A percentile compares a stretch with the other conserved stretches of the same genome.
Evolutionary conservation across 1,140 invertebrate species (phyloP).

Genomic region (Apis laboriosa): DNA sequence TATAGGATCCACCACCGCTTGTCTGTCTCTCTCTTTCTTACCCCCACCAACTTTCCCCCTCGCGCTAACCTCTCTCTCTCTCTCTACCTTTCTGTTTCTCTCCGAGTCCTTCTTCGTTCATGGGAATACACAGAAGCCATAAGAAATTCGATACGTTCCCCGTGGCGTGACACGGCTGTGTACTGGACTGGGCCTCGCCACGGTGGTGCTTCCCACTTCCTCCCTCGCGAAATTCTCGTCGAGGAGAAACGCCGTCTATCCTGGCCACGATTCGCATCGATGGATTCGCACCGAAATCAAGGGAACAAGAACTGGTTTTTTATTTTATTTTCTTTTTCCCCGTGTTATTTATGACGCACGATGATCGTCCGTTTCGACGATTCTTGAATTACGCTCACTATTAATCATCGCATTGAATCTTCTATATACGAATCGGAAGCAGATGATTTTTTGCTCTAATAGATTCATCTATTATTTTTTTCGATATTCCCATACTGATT

Average conservation of each 20-base stretch:
- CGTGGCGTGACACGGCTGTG: constrained; percentile 71
- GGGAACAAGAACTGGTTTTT: not conserved
- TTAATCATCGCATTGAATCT: no score
- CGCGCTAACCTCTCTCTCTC: constrained; percentile 36
- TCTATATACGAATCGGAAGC: not conserved
- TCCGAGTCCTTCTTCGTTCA: constrained; percentile 49
- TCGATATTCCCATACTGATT: not conserved
- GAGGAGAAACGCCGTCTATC: constrained; percentile 26
- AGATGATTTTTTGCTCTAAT: not conserved
- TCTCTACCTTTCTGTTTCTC: constrained; percentile 53
- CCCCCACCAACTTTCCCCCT: not conserved
- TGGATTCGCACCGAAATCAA: constrained; percentile 30
- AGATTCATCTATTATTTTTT: not conserved
- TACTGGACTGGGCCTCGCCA: constrained; percentile 58
- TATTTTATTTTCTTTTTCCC: no score
- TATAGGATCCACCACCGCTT: constrained; percentile 38
- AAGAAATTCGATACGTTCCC: constrained; percentile 80
- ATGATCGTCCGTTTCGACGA: not conserved
- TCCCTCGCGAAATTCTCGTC: constrained; percentile 64
- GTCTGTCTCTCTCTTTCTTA: not conserved
- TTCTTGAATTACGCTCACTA: no score
- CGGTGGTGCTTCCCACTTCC: constrained; percentile 81
- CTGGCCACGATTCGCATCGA: constrained; percentile 55
- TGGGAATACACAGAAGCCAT: constrained; percentile 81
- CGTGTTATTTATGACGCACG: constrained; percentile 18